phyloP scores from a whole-genome alignment of 2,888 invertebrate genomes.

The Antitype chi region DNA sequence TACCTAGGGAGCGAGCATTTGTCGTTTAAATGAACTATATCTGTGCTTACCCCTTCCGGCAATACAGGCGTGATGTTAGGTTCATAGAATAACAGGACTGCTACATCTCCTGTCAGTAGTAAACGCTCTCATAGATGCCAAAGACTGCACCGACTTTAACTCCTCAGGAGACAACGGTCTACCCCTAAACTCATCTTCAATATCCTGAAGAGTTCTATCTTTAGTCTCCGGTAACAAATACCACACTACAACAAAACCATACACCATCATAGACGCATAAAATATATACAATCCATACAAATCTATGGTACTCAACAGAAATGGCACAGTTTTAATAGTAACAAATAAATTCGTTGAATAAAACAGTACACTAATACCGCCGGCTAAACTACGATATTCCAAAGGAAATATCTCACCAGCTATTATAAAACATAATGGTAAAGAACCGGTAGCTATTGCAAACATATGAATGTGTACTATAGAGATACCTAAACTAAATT shows the following conservation, averaged over 20 bases:
- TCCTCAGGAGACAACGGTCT: slow-evolving; percentile 66
- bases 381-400: slow-evolving; percentile 90
- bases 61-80: not conserved
- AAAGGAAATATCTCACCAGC: slow-evolving; percentile 93
- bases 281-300: slow-evolving; percentile 78
- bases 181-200: slow-evolving; percentile 84
- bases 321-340: slow-evolving; percentile 80
- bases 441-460: slow-evolving; percentile 90
- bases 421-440: slow-evolving; percentile 92
- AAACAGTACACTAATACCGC: slow-evolving; percentile 80
- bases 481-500: slow-evolving; percentile 74
- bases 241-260: slow-evolving; percentile 77
- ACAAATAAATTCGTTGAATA: slow-evolving; percentile 79
- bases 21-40: not conserved
- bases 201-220: slow-evolving; percentile 83
- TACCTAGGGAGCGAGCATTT: too few species aligned
- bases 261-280: slow-evolving; percentile 75
- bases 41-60: not conserved
- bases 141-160: slow-evolving; percentile 64
- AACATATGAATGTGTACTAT: slow-evolving; percentile 86
- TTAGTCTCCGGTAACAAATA: slow-evolving; percentile 82
- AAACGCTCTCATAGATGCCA: slow-evolving; percentile 59
- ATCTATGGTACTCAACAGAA: slow-evolving; percentile 73
- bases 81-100: slow-evolving; percentile 55
- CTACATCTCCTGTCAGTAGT: slow-evolving; percentile 62